Evolutionary conservation across 2,113 vertebrate species (phyloP).

Genomic region (Paedocypris sp.): DNA sequence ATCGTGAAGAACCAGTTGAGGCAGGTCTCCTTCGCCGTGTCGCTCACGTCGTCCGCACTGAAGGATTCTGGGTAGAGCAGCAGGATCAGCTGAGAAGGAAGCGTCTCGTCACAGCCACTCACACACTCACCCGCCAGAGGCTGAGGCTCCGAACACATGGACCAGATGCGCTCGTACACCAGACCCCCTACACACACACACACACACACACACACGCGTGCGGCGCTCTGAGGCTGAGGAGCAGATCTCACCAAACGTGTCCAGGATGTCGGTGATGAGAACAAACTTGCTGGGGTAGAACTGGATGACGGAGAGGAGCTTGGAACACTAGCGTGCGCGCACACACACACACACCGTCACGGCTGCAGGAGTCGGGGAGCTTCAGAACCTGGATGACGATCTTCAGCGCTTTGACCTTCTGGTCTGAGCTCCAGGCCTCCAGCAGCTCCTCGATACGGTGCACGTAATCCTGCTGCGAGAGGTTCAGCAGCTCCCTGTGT

Average conservation of each 20-base stretch:
- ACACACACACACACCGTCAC: too few species aligned
- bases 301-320: slow-evolving; percentile 94
- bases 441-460: slow-evolving; percentile 94
- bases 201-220: too few species aligned
- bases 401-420: slow-evolving; percentile 97
- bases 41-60: slow-evolving; percentile 78
- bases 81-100: not conserved
- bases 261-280: slow-evolving; percentile 93
- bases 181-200: slow-evolving; percentile 70
- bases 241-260: slow-evolving; percentile 84
- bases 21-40: slow-evolving; percentile 93
- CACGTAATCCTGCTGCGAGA: slow-evolving; percentile 94
- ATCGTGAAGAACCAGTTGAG: slow-evolving; percentile 99
- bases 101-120: too few species aligned
- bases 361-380: too few species aligned
- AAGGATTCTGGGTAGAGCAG: slow-evolving; percentile 68
- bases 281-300: slow-evolving; percentile 99
- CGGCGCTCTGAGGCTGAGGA: too few species aligned
- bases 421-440: slow-evolving; percentile 93
- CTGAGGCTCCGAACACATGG: slow-evolving; percentile 77
- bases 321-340: too few species aligned
- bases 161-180: slow-evolving; percentile 87
- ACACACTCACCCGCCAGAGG: slow-evolving; percentile 74
- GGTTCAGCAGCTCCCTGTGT: slow-evolving; percentile 86
- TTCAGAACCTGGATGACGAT: slow-evolving; percentile 99